Evolutionary conservation across 2,888 invertebrate species (phyloP), one percentile per base, ranked within the genome.

Genomic region (Scaptomyza reducta): DNA sequence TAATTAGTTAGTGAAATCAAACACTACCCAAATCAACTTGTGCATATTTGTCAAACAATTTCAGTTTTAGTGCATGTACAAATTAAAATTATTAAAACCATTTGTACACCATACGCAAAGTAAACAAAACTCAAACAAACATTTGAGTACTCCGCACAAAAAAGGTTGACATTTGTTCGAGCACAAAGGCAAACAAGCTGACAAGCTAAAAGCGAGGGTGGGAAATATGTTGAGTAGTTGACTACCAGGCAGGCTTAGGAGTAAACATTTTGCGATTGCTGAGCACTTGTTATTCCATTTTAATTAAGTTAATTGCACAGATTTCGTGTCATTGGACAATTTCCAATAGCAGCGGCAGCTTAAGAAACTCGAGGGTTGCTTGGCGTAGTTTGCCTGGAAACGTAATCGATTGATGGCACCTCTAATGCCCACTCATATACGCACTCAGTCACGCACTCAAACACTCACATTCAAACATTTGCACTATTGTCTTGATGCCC

Each of bases 241-340:
- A 51, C 60, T 51, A 69, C 61, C 1, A 38, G 2, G 2, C 29
- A 64, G 61, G 27, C 42, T 18, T 40, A 64, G 44, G 41, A 35
- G 44, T 27, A 57, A 49, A 53, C 45, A 63, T 55, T 57, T 65
- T 49, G 63, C 69, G 64, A 69, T 67, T 31, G 68, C 61, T 55
- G 74, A 88, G 77, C 85, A 88, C 80, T 88, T 90, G 90, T 90
- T 90, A 90, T 89, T 90, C 75, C 82, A 77, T 85, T 90, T 91
- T 90, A 91, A 91, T 91, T 91, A 90, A 90, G 85, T 89, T 90
- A 91, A 91, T 91, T 90, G 89, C 80, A 82, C 61, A 77, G 87
- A 87, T 88, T 88, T 71, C 79, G 53, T 85, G 79, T 85, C 83
- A 79, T 74, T 68, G 70, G 54, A 63, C 77, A 65, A 82, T 77